Evolutionary conservation across 2,797 vertebrate genomes (phyloP).

Genomic region (Propithecus deckenii): DNA sequence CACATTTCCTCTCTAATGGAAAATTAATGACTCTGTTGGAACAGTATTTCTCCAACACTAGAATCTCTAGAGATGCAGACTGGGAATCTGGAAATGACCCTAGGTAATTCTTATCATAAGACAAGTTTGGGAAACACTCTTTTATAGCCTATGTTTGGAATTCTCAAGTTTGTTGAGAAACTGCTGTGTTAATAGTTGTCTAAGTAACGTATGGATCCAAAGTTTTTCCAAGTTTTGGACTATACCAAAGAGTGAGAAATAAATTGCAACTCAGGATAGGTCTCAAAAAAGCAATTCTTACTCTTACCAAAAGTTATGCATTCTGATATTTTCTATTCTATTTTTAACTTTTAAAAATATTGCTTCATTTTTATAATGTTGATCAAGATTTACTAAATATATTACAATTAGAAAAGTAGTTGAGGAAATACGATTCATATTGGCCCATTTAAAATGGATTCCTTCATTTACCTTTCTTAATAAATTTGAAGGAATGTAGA

Average conservation of each 20-base stretch:
- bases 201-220: background rate
- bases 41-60: background rate
- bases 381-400: background rate
- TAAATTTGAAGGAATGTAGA: background rate
- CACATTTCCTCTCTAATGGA: background rate
- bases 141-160: background rate
- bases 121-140: background rate
- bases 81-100: background rate
- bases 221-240: background rate
- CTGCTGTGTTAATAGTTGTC: background rate
- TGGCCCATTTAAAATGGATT: background rate
- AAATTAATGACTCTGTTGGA: background rate
- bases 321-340: background rate
- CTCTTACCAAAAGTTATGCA: background rate
- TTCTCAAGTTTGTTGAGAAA: background rate
- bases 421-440: conserved; percentile 1
- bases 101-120: background rate
- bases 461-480: conserved; percentile 13
- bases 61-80: background rate
- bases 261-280: background rate
- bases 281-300: conserved; percentile 10
- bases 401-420: background rate
- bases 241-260: background rate
- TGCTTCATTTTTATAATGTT: background rate
- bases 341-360: background rate